A percentile compares a stretch with the other conserved stretches of the same genome.
These are phyloP conservation scores for Monarcha castaneiventris DNA, from an alignment of 2,113 vertebrate genomes.

Conservation along the genomic window DNA sequence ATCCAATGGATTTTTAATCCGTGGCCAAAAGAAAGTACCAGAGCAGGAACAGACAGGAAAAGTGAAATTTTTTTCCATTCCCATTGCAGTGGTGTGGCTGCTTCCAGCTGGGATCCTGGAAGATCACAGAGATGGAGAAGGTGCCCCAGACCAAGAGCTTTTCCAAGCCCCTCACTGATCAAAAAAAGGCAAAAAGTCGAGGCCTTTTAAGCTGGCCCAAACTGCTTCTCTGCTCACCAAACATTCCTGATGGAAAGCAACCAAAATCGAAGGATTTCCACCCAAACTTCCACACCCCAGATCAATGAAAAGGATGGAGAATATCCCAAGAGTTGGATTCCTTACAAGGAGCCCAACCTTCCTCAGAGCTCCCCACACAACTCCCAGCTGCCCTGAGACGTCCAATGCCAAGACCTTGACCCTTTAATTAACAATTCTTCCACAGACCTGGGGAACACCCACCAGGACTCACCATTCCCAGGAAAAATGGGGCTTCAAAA, in stretches of 20 bases:
- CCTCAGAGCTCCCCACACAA: neutral
- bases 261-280: neutral
- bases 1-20: neutral
- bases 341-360: neutral
- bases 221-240: neutral
- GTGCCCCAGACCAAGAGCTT: neutral
- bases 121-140: neutral
- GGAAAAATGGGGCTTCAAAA: neutral
- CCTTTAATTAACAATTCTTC: neutral
- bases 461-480: neutral
- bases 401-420: neutral
- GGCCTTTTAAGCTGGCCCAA: neutral
- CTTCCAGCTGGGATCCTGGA: neutral
- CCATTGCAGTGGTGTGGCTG: neutral
- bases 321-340: neutral
- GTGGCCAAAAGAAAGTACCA: neutral
- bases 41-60: neutral
- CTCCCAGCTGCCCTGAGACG: neutral
- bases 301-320: neutral
- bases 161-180: neutral
- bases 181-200: neutral
- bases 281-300: neutral
- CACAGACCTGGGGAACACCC: neutral
- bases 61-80: accelerated
- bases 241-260: neutral